Evolutionary conservation across 2,797 vertebrate species (phyloP).

Genomic region (Yasuhikotakia modesta): DNA sequence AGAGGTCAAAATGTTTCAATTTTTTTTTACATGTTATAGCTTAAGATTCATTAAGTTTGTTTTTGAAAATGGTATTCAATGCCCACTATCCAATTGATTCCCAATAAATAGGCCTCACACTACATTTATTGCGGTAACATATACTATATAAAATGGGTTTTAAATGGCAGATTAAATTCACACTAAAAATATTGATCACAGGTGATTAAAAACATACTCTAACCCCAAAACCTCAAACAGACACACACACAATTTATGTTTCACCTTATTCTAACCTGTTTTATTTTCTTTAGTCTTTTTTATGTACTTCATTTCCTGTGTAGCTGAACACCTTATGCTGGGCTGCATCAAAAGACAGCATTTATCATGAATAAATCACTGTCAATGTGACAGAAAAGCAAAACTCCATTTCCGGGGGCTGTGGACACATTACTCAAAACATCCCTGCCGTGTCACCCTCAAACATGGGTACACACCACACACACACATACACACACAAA

Average conservation of each 20-base stretch:
- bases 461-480: slow-evolving; percentile 32
- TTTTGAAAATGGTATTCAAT: not conserved
- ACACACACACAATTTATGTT: not conserved
- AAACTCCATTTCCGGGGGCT: slow-evolving; percentile 56
- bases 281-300: slow-evolving; percentile 33
- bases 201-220: not conserved
- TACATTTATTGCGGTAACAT: not conserved
- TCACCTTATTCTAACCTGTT: not conserved
- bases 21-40: not conserved
- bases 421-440: slow-evolving; percentile 59
- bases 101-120: not conserved
- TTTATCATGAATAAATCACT: slow-evolving; percentile 64
- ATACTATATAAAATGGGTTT: not conserved
- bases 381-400: slow-evolving; percentile 54
- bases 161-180: too few relatives aligned
- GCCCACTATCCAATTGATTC: not conserved
- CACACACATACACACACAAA: slow-evolving; percentile 18
- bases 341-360: slow-evolving; percentile 66
- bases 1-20: not conserved
- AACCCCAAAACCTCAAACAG: not conserved
- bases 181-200: too few relatives aligned
- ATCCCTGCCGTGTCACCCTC: slow-evolving; percentile 52
- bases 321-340: slow-evolving; percentile 35
- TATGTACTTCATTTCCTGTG: slow-evolving; percentile 47
- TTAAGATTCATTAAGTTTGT: not conserved